Evolutionary conservation across 2,888 invertebrate species (phyloP), one percentile per base, ranked within the genome.

Genomic region (Stenotaenia linearis): DNA sequence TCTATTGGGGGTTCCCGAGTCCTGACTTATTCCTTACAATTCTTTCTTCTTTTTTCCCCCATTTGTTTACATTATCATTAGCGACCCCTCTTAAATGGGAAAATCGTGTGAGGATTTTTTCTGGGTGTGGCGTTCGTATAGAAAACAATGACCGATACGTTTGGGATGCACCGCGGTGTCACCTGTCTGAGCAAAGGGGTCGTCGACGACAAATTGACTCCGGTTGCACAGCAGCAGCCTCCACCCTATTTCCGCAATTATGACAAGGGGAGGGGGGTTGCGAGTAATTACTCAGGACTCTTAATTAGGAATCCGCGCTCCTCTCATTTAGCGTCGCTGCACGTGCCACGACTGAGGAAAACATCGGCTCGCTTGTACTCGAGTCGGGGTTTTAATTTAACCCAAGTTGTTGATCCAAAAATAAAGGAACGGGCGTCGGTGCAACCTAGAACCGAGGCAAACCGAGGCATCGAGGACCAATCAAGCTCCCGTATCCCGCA

Each of bases 211-310:
- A 61, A 61, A 61, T 61, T 61, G 61, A 61, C 61, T 61, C 23
- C 25, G 25, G 61, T 25, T 45, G 28, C 61, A 61, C 61, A 61
- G 61, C 61, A 61, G 25, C 25, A 61, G 61, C 61, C 61, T 61
- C 61, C 61, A 15, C 61, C 61, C 61, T 28, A 61, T 61, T 61
- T 61, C 61, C 61, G 61, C 61, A 61, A 61, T 61, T 61, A 61
- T 61, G 61, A 61, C 61, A 61, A 23, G 61, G 61, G 45, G 45
- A 12, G 61, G 61, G 61, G 61, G 61, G 61, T 61, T 61, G 61
- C 61, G 61, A 61, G 61, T 61, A 61, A 61, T 61, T 61, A 61
- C 61, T 61, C 61, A 61, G 61, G 61, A 61, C 61, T 61, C 61
- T 61, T 61, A 61, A 61, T 61, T 61, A 61, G 61, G 61, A 61